Evolutionary conservation across 2,888 invertebrate species (phyloP), one percentile per base, ranked within the genome.

Genomic region (Desoria tigrina): DNA sequence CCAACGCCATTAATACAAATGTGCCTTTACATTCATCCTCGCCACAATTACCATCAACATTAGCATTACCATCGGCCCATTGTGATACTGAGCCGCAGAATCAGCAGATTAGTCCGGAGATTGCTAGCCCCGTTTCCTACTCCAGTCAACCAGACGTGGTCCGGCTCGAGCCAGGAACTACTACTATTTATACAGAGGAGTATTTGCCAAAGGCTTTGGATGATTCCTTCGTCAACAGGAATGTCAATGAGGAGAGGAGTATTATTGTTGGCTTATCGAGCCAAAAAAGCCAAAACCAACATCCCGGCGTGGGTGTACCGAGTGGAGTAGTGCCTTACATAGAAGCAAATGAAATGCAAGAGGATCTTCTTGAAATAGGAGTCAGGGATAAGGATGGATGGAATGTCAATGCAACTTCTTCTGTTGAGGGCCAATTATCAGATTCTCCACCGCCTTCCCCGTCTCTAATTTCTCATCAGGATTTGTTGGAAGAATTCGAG

Each of bases 311-410:
- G 45, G 45, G 45, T 45, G 45, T 45, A 6, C 6, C 45, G 6
- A 21, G 6, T 45, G 21, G 55, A 39, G 32, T n/a, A 57, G 56
- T 57, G 42, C 56, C 56, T 57, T 37, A 57, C 24, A 16, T 26
- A 24, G 23, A 27, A 28, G 32, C 26, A 55, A 32, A 26, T 16
- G 55, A 26, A 55, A 32, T 24, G 6, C 45, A 45, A 16, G 45
- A 45, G 45, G 45, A 45, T 45, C 16, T 6, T 45, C 45, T 16
- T n/a, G 6, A 18, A 39, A 11, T 39, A 39, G 39, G 16, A 11
- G 39, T 39, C 21, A 21, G 16, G 21, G 45, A 6, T 6, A 45
- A 18, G 45, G 9, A 18, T 45, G 45, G 45, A 45, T 45, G 45
- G 45, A 45, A 45, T 45, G 45, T 45, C 45, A 45, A 45, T 45